These are phyloP conservation scores for Antitype chi DNA, from an alignment of 2,888 invertebrate genomes.

Conservation along the genomic window DNA sequence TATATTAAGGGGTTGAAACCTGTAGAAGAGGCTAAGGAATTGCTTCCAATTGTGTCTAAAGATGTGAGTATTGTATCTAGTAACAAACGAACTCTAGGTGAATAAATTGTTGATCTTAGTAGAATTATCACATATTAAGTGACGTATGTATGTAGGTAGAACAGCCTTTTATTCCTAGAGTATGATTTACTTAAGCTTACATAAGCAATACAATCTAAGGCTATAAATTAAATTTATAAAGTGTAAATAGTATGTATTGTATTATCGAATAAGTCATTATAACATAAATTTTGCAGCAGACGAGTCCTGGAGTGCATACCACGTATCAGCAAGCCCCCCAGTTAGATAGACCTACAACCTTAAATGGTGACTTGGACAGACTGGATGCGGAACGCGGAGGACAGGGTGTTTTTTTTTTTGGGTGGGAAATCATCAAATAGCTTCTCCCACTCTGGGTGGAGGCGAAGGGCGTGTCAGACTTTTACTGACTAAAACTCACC, in stretches of 20 bases:
- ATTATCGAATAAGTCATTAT: background rate
- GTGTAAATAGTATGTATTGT: background rate
- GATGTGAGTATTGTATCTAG: conserved; percentile 6
- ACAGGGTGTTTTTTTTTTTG: too few relatives aligned
- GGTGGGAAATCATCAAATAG: too few relatives aligned
- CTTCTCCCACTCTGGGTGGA: too few relatives aligned
- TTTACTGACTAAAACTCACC: too few relatives aligned
- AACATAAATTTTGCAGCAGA: background rate
- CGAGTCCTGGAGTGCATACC: background rate
- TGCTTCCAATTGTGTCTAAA: conserved; percentile 21
- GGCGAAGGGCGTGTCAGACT: too few relatives aligned
- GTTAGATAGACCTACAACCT: background rate
- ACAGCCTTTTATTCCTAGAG: background rate
- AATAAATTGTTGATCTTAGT: conserved; percentile 3
- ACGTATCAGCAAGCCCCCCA: background rate
- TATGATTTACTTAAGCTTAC: background rate
- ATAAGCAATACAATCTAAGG: background rate
- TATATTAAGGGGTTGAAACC: conserved; percentile 32
- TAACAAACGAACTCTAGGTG: background rate
- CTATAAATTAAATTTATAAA: too few relatives aligned
- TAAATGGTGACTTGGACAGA: background rate
- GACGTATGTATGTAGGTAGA: too few relatives aligned
- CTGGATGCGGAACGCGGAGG: background rate
- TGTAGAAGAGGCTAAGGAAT: conserved; percentile 43
- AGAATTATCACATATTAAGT: background rate